A percentile compares a stretch with the other conserved stretches of the same genome.
phyloP scores from a whole-genome alignment of 2,888 invertebrate genomes.

The Oscheius sp. region DNA sequence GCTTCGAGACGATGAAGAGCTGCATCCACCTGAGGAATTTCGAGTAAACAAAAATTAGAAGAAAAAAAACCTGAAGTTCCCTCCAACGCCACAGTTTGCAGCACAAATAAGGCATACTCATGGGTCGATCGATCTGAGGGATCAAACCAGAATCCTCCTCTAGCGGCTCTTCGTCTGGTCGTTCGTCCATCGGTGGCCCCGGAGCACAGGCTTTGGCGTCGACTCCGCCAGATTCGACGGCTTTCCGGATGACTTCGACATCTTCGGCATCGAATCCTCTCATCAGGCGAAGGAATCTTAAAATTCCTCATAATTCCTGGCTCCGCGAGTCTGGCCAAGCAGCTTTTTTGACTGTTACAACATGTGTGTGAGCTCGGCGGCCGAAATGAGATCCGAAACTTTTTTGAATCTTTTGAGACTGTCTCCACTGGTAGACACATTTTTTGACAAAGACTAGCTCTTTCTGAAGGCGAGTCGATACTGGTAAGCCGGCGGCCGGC shows the following conservation, averaged over 20 bases:
- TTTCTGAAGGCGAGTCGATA: conserved; percentile 25
- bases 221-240: conserved; percentile 54
- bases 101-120: conserved; percentile 69
- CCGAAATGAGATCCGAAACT: conserved; percentile 5
- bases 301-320: conserved; percentile 15
- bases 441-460: neutral
- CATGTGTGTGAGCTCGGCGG: neutral
- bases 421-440: neutral
- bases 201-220: conserved; percentile 67
- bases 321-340: neutral
- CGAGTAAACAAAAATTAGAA: neutral
- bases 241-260: conserved; percentile 66
- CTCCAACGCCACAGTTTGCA: conserved; percentile 69
- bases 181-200: conserved; percentile 68
- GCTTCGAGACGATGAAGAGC: conserved; percentile 67
- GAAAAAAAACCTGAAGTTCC: conserved; percentile 59
- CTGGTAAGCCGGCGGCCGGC: conserved; percentile 25
- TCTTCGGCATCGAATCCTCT: conserved; percentile 69
- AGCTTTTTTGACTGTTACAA: conserved; percentile 26
- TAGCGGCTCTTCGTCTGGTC: conserved; percentile 57
- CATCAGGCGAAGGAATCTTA: conserved; percentile 67
- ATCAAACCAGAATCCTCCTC: conserved; percentile 67
- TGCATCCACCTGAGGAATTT: conserved; percentile 66
- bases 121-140: conserved; percentile 68
- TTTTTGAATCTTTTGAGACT: neutral